These are phyloP conservation scores for Cardiocondyla obscurior DNA, from an alignment of 1,140 invertebrate species.

Conservation along the genomic window DNA sequence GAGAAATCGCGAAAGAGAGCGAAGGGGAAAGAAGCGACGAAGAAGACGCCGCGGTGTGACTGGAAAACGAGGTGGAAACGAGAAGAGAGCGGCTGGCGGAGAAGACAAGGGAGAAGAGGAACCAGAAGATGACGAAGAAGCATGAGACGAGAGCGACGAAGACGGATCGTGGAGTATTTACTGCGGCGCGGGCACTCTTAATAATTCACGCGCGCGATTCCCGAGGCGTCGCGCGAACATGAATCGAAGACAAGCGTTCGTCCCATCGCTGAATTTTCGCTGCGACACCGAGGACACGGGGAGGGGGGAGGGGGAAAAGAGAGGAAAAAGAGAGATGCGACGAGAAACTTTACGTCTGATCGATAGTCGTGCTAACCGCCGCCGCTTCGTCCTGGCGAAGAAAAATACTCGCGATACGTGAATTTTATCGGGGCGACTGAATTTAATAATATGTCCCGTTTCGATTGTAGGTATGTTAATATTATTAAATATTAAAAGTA, in stretches of 20 bases:
- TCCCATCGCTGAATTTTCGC: constrained; percentile 24
- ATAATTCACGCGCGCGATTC: constrained; percentile 77
- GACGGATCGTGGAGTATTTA: constrained; percentile 67
- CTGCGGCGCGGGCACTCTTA: constrained; percentile 68
- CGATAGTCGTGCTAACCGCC: constrained; percentile 14
- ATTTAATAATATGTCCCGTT: background rate
- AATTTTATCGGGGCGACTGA: background rate
- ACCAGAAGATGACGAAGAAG: constrained; percentile 3
- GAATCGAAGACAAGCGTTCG: constrained; percentile 18
- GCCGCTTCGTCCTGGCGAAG: constrained; percentile 1
- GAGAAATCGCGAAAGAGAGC: constrained; percentile 29
- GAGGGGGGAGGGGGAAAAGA: too few species aligned
- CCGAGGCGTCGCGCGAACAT: constrained; percentile 46
- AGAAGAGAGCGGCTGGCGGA: constrained; percentile 36
- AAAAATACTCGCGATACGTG: background rate
- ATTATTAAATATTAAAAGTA: background rate
- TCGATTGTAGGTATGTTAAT: background rate
- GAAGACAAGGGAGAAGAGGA: constrained; percentile 32
- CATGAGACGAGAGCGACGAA: constrained; percentile 47
- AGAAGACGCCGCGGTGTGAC: background rate
- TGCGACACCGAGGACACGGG: too few species aligned
- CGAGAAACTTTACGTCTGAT: constrained; percentile 20
- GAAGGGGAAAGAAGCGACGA: constrained; percentile 30
- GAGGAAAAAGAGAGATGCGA: constrained; percentile 35
- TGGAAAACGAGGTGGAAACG: constrained; percentile 54